Conservation (phyloP, 2,113 vertebrate genomes). For the Pollachius pollachius region DNA sequence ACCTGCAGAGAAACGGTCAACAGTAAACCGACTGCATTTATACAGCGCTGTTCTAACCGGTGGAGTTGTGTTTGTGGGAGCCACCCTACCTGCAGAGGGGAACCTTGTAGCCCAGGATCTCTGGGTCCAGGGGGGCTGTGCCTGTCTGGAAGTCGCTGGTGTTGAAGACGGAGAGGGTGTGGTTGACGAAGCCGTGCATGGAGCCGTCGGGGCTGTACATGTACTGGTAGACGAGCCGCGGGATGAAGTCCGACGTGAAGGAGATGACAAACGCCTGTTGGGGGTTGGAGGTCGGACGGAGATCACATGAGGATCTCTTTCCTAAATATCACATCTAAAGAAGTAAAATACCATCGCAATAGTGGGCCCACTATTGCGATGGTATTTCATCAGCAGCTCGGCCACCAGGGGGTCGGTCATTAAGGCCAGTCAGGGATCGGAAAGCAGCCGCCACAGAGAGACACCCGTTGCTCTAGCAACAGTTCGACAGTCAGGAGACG, state of each 20-base stretch:
- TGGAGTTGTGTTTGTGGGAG: background rate
- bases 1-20: slow-evolving; percentile 67
- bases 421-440: too few species aligned
- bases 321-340: too few species aligned
- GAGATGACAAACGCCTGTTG: slow-evolving; percentile 94
- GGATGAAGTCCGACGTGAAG: slow-evolving; percentile 99
- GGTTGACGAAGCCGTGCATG: slow-evolving; percentile 93
- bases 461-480: too few species aligned
- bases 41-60: too few species aligned
- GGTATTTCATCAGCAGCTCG: too few species aligned
- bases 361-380: too few species aligned
- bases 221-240: slow-evolving; percentile 94
- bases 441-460: too few species aligned
- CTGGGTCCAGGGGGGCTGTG: slow-evolving; percentile 78
- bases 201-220: slow-evolving; percentile 90
- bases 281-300: slow-evolving; percentile 11
- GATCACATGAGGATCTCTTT: background rate
- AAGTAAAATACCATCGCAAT: too few species aligned
- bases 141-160: slow-evolving; percentile 88
- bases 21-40: too few species aligned
- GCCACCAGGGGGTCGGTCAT: too few species aligned
- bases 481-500: too few species aligned
- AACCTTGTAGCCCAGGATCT: slow-evolving; percentile 83
- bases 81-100: slow-evolving; percentile 87
- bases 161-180: slow-evolving; percentile 93